phyloP scores from a whole-genome alignment of 2,113 vertebrate genomes.

The Dromaius novaehollandiae region DNA sequence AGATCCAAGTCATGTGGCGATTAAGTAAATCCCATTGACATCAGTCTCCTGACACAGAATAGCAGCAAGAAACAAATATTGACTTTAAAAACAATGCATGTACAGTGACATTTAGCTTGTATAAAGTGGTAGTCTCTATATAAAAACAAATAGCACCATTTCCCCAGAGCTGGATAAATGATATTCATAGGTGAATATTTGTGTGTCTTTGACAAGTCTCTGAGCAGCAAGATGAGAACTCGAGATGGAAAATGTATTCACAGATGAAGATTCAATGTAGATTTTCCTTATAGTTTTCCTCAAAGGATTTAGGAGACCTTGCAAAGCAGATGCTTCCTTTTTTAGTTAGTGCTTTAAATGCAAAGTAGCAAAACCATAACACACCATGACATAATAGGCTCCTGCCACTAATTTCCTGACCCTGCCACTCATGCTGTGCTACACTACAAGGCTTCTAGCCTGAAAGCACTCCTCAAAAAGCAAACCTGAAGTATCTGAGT shows the following conservation, averaged over 20 bases:
- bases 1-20: background rate
- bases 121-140: slow-evolving; percentile 28
- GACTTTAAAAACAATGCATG: slow-evolving; percentile 49
- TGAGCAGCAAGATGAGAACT: slow-evolving; percentile 38
- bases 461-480: background rate
- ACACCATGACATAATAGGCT: background rate
- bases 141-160: slow-evolving; percentile 55
- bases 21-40: slow-evolving; percentile 8
- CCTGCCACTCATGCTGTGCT: background rate
- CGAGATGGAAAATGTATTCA: background rate
- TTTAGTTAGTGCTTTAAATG: background rate
- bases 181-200: slow-evolving; percentile 63
- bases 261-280: background rate
- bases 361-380: background rate
- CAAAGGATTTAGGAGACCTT: background rate
- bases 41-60: background rate
- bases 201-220: slow-evolving; percentile 24
- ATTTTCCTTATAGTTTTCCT: background rate
- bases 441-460: background rate
- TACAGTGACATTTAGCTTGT: slow-evolving; percentile 51
- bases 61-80: slow-evolving; percentile 53
- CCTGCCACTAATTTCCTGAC: background rate
- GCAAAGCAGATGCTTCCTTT: background rate
- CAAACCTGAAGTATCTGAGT: background rate
- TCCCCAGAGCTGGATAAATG: slow-evolving; percentile 26